These are phyloP conservation scores for Pelobates fuscus DNA, from an alignment of 2,113 vertebrate genomes.

Conservation along the genomic window DNA sequence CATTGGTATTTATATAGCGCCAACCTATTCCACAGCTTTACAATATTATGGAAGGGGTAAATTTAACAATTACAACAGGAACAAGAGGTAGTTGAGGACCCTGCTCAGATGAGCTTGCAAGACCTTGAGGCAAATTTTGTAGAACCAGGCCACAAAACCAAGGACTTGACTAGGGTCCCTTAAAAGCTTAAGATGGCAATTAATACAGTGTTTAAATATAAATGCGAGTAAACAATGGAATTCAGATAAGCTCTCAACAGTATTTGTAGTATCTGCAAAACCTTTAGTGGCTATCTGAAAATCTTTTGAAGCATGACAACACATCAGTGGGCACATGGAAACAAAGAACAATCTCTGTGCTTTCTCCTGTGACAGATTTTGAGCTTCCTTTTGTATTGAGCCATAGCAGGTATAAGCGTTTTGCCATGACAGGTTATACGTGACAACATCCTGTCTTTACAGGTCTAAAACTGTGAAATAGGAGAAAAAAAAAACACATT, in stretches of 20 bases:
- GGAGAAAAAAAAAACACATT: background rate
- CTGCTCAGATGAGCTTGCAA: no score
- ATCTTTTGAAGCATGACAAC: constrained; percentile 44
- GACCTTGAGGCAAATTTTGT: no score
- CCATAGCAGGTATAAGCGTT: constrained; percentile 30
- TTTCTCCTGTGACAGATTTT: constrained; percentile 38
- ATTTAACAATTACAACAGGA: no score
- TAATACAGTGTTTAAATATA: constrained; percentile 2
- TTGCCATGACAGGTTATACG: constrained; percentile 28
- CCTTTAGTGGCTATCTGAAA: constrained; percentile 27
- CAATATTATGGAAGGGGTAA: no score
- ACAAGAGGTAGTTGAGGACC: no score
- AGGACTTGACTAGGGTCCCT: no score
- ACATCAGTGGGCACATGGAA: constrained; percentile 38
- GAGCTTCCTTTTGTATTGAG: constrained; percentile 35
- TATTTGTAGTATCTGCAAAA: constrained; percentile 10
- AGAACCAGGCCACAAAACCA: no score
- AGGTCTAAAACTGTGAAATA: background rate
- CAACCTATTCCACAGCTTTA: no score
- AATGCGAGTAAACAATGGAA: constrained; percentile 3
- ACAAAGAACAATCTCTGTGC: constrained; percentile 25
- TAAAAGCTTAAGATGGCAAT: no score
- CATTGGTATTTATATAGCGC: no score
- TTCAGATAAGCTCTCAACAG: constrained; percentile 11
- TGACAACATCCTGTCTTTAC: constrained; percentile 44